These are phyloP conservation scores for Lissonota sp. DNA, from an alignment of 2,888 invertebrate genomes.

Conservation along the genomic window DNA sequence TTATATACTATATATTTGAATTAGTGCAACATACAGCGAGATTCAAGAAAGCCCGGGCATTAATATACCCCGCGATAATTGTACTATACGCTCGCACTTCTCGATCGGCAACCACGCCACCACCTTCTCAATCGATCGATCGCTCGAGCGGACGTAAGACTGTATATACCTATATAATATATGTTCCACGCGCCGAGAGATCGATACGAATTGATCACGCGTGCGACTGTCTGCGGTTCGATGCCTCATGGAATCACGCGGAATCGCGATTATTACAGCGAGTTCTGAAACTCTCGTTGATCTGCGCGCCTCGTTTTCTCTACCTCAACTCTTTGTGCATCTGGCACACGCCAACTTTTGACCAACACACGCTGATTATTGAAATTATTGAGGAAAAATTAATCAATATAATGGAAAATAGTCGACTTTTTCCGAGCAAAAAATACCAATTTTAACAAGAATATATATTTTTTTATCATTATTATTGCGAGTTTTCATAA, in stretches of 20 bases:
- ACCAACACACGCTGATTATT: too few relatives aligned
- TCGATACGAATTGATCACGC: constrained; percentile 67
- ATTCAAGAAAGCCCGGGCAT: constrained; percentile 56
- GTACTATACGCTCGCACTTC: constrained; percentile 75
- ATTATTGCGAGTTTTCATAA: too few relatives aligned
- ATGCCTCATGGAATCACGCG: constrained; percentile 13
- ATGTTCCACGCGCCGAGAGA: constrained; percentile 53
- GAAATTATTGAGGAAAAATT: too few relatives aligned
- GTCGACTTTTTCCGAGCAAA: too few relatives aligned
- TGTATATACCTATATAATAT: constrained; percentile 13
- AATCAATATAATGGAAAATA: too few relatives aligned
- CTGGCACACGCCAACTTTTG: too few relatives aligned
- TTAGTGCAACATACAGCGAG: constrained; percentile 16
- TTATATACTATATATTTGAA: constrained; percentile 16
- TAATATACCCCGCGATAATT: constrained; percentile 75
- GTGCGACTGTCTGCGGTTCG: constrained; percentile 66
- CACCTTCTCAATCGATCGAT: constrained; percentile 44
- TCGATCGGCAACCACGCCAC: constrained; percentile 64
- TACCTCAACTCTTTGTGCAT: too few relatives aligned
- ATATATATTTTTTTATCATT: too few relatives aligned
- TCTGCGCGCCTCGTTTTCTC: too few relatives aligned
- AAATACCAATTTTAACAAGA: too few relatives aligned
- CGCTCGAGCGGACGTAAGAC: constrained; percentile 67
- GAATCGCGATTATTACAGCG: too few relatives aligned
- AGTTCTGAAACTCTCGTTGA: too few relatives aligned